phyloP scores from a whole-genome alignment of 2,113 vertebrate genomes.

The Potamarius usumacintae region DNA sequence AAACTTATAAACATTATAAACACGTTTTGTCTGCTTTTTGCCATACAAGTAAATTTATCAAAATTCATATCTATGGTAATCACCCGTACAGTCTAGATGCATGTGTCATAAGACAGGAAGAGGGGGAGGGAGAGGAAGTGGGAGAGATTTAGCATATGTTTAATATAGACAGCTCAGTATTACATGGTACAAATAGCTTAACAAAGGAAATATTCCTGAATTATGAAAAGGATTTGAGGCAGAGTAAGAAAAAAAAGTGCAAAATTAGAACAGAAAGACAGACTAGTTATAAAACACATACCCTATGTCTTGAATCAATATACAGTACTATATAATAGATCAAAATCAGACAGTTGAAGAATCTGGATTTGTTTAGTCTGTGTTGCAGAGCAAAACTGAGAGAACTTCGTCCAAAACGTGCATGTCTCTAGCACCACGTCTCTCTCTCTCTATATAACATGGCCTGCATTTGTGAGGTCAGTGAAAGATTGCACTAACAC shows the following conservation, averaged over 20 bases:
- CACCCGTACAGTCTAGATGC: neutral
- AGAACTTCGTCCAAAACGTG: neutral
- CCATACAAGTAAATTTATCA: neutral
- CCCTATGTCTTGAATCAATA: neutral
- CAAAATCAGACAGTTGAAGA: neutral
- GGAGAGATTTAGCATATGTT: neutral
- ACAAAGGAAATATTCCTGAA: neutral
- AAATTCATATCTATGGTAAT: neutral
- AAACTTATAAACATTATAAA: neutral
- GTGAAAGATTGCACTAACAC: neutral
- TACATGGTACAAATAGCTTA: neutral
- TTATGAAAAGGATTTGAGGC: neutral
- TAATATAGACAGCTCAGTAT: too few relatives aligned
- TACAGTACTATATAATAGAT: neutral
- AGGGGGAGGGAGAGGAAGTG: neutral
- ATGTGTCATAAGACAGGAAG: neutral
- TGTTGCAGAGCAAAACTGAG: neutral
- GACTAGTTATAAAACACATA: constrained; percentile 4
- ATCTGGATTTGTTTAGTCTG: constrained; percentile 22
- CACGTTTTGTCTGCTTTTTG: neutral
- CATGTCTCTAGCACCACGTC: neutral
- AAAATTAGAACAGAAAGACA: neutral
- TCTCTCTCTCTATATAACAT: neutral
- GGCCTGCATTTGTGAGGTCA: neutral
- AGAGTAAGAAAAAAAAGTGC: neutral